Conservation (phyloP, 1,140 invertebrate species). For the Brachionus sp. region DNA sequence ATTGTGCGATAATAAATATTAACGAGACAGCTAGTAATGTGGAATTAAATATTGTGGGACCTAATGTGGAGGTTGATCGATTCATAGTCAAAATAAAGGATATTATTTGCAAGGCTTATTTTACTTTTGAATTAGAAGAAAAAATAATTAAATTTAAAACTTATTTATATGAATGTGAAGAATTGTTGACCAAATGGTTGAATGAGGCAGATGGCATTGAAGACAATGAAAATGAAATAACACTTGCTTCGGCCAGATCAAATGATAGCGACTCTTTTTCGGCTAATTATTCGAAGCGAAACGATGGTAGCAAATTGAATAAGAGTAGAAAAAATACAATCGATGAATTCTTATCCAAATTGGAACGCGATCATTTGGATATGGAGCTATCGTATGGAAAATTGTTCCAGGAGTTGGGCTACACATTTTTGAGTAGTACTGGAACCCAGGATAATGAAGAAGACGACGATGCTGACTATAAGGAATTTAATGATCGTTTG, state of each 20-base stretch:
- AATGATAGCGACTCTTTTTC: constrained; percentile 26
- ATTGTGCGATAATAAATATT: constrained; percentile 36
- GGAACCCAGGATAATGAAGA: background rate
- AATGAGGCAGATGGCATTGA: background rate
- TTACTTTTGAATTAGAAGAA: constrained; percentile 40
- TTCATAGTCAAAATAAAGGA: constrained; percentile 43
- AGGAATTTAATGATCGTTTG: constrained; percentile 32
- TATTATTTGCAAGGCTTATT: constrained; percentile 44
- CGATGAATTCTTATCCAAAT: constrained; percentile 39
- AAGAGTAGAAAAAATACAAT: constrained; percentile 34
- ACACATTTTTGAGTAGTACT: constrained; percentile 1
- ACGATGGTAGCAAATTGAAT: constrained; percentile 1
- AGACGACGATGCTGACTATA: constrained; percentile 31
- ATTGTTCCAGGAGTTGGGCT: constrained; percentile 43
- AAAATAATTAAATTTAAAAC: constrained; percentile 45
- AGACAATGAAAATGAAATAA: constrained; percentile 9
- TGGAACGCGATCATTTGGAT: constrained; percentile 44
- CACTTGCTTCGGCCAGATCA: background rate
- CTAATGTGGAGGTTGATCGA: constrained; percentile 21
- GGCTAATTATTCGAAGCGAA: background rate
- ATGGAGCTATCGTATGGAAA: constrained; percentile 43
- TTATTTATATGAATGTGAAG: constrained; percentile 44
- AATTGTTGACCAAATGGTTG: constrained; percentile 1
- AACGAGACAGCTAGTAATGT: constrained; percentile 39
- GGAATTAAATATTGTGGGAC: constrained; percentile 24